Evolutionary conservation across 1,140 invertebrate genomes (phyloP).

Genomic region (Phocides pigmalion): DNA sequence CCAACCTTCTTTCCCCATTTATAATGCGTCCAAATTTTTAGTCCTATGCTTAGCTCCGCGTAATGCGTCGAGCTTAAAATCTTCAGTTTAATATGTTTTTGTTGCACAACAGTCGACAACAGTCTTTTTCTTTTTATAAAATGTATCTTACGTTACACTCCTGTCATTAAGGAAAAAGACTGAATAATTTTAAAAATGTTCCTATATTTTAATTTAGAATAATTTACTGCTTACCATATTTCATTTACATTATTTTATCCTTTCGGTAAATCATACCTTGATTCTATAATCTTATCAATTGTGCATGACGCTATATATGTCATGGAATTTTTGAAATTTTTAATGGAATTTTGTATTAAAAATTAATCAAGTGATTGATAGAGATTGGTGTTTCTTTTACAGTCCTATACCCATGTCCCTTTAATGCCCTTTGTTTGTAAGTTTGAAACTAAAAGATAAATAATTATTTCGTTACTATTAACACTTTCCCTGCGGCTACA

Average conservation of each 20-base stretch:
- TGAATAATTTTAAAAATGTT: slow-evolving; percentile 82
- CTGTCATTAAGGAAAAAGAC: slow-evolving; percentile 79
- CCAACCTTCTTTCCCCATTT: slow-evolving; percentile 44
- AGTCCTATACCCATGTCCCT: neutral
- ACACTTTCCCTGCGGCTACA: too few species aligned
- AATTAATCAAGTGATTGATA: slow-evolving; percentile 81
- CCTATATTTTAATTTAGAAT: slow-evolving; percentile 84
- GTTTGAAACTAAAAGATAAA: too few species aligned
- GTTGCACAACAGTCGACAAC: slow-evolving; percentile 60
- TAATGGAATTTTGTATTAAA: slow-evolving; percentile 81
- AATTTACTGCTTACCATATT: slow-evolving; percentile 78
- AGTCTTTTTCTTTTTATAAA: slow-evolving; percentile 67
- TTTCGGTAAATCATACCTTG: slow-evolving; percentile 70
- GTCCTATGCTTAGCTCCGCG: slow-evolving; percentile 11
- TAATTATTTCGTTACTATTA: too few species aligned
- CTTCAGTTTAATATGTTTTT: slow-evolving; percentile 34
- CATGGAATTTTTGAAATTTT: slow-evolving; percentile 81
- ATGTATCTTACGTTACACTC: slow-evolving; percentile 75
- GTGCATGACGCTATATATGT: slow-evolving; percentile 82
- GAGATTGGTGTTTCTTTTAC: slow-evolving; percentile 70
- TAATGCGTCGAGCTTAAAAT: slow-evolving; percentile 36
- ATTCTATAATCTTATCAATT: slow-evolving; percentile 79
- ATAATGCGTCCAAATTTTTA: slow-evolving; percentile 47
- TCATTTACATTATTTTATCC: slow-evolving; percentile 74
- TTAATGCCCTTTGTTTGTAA: neutral